Evolutionary conservation across 2,797 vertebrate genomes (phyloP), one percentile per base, ranked within the genome.

Genomic region (Acropternis orthonyx): DNA sequence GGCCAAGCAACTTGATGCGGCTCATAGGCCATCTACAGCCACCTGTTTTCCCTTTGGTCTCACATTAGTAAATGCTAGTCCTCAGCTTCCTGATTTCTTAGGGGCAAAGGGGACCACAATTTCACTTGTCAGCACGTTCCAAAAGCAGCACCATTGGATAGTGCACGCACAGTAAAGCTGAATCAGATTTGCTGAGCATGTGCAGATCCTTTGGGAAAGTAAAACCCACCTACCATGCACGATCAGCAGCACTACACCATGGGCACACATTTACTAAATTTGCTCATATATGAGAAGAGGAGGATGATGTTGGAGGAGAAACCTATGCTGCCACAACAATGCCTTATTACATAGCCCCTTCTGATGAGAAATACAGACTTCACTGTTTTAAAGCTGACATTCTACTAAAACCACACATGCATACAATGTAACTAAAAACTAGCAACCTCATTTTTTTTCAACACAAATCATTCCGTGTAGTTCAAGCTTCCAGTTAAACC

Each of bases 141-240:
- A 2, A 89, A 90, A 73, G 73, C 81, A 61, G 76, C 19, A 36
- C 62, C 1, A 17, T 18, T 39, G 67, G 28, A 36, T 0, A 75
- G n/a, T 11, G 61, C 52, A 63, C 0, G 0, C 1, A 2, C 72
- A 67, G 14, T 13, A 69, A 0, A 41, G 67, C 7, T 89, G 39
- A 94, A 87, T 55, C 21, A 39, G 66, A 89, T 63, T 9, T 85
- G 88, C 95, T 92, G 95, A 96, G 54, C 24, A 20, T 3, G 18
- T 56, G 75, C 58, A 80, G 72, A 91, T 72, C 72, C 54, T 83
- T 21, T 65, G 56, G 85, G 75, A 85, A 72, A 3, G 3, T 85
- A 89, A 96, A 87, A 30, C 30, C n/a, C 46, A 69, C 26, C 12
- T 23, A 89, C 46, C 32, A 12, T 0, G 27, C 36, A 41, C 2